phyloP scores from a whole-genome alignment of 2,888 invertebrate genomes.

The Kryphioiulus occultus region DNA sequence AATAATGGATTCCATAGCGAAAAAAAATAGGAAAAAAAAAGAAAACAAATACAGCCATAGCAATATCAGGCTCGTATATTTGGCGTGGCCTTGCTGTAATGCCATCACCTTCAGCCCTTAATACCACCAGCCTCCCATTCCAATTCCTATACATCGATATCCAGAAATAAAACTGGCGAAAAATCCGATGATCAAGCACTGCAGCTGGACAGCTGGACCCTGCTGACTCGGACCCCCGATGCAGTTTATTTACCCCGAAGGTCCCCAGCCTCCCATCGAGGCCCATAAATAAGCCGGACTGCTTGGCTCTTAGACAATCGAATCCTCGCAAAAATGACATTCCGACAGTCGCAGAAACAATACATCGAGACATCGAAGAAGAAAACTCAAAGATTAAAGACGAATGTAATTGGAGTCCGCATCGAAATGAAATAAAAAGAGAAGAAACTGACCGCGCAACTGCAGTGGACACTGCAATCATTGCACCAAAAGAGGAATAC shows the following conservation, averaged over 20 bases:
- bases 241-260: neutral
- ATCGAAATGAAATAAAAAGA: neutral
- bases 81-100: neutral
- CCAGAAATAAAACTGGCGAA: neutral
- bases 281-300: conserved; percentile 32
- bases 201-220: neutral
- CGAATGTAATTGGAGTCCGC: conserved; percentile 29
- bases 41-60: neutral
- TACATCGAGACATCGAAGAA: conserved; percentile 9
- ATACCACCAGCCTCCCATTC: neutral
- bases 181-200: neutral
- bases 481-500: no score
- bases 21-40: neutral
- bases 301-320: neutral
- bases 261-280: neutral
- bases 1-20: neutral
- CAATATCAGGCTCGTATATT: neutral
- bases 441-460: neutral
- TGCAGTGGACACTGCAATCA: no score
- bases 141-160: neutral
- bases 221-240: neutral
- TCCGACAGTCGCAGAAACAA: conserved; percentile 28
- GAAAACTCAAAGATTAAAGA: conserved; percentile 31
- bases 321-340: conserved; percentile 11
- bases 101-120: neutral